Conservation (phyloP, 2,113 vertebrate species). For the Macrotis lagotis region DNA sequence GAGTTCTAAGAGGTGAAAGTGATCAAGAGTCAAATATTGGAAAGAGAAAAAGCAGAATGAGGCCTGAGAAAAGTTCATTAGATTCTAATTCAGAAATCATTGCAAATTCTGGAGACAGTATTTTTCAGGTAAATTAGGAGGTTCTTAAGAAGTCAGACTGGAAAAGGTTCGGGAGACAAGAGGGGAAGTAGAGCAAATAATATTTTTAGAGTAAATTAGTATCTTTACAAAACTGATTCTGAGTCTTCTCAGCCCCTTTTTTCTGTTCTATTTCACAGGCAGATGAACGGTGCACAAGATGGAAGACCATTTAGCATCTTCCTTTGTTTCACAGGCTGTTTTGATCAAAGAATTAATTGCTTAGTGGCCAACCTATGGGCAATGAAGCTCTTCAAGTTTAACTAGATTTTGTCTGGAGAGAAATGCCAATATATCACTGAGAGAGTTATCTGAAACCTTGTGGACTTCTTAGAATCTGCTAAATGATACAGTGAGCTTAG, state of each 20-base stretch:
- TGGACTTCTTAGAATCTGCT: not conserved
- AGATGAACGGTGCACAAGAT: not conserved
- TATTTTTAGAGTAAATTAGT: not conserved
- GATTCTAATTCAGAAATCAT: too few relatives aligned
- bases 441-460: not conserved
- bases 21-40: too few relatives aligned
- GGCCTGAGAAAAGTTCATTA: too few relatives aligned
- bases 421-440: not conserved
- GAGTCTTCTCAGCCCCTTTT: not conserved
- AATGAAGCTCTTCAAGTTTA: not conserved
- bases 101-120: too few relatives aligned
- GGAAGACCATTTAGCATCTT: not conserved
- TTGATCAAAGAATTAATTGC: not conserved
- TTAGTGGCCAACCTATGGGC: not conserved
- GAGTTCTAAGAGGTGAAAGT: too few relatives aligned
- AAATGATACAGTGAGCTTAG: not conserved
- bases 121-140: too few relatives aligned
- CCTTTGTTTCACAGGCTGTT: not conserved
- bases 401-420: not conserved
- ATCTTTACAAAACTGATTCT: not conserved
- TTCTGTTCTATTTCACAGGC: not conserved
- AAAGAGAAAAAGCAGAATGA: too few relatives aligned
- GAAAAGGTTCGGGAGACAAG: too few relatives aligned
- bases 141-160: too few relatives aligned
- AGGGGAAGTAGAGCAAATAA: not conserved